Percentiles rank a stretch among this genome's conserved stretches.
phyloP scores from a whole-genome alignment of 2,888 invertebrate genomes.

The Drosophila diplacantha region DNA sequence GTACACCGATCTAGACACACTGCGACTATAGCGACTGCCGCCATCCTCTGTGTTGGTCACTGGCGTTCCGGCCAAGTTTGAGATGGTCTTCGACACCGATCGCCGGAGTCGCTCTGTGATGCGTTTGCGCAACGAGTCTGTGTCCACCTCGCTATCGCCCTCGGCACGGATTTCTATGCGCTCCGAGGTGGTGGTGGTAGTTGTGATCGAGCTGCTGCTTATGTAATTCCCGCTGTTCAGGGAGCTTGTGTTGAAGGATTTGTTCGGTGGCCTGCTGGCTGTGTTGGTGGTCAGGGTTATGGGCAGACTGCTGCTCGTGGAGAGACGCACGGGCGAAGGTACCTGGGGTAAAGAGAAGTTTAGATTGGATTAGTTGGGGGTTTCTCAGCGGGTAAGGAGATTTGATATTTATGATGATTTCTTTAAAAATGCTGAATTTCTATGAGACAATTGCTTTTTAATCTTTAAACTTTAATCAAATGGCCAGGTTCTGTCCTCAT shows the following conservation, averaged over 20 bases:
- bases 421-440: neutral
- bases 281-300: conserved; percentile 69
- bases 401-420: neutral
- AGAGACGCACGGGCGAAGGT: conserved; percentile 38
- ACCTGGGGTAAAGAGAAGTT: conserved; percentile 20
- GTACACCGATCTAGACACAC: conserved; percentile 73
- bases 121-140: conserved; percentile 71
- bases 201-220: conserved; percentile 64
- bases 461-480: neutral
- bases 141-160: conserved; percentile 55
- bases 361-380: neutral
- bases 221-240: conserved; percentile 62
- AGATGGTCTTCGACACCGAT: conserved; percentile 73
- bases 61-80: conserved; percentile 52
- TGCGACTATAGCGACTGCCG: conserved; percentile 70
- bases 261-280: conserved; percentile 51
- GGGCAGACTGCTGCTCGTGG: conserved; percentile 56
- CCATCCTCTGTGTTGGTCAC: conserved; percentile 58
- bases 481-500: neutral
- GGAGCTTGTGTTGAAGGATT: conserved; percentile 58
- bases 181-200: conserved; percentile 64
- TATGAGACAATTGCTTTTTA: too few relatives aligned
- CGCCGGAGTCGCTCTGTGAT: conserved; percentile 74
- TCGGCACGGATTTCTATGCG: conserved; percentile 72
- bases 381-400: neutral